Conservation (phyloP, 2,113 vertebrate genomes). For the Cromileptes altivelis region DNA sequence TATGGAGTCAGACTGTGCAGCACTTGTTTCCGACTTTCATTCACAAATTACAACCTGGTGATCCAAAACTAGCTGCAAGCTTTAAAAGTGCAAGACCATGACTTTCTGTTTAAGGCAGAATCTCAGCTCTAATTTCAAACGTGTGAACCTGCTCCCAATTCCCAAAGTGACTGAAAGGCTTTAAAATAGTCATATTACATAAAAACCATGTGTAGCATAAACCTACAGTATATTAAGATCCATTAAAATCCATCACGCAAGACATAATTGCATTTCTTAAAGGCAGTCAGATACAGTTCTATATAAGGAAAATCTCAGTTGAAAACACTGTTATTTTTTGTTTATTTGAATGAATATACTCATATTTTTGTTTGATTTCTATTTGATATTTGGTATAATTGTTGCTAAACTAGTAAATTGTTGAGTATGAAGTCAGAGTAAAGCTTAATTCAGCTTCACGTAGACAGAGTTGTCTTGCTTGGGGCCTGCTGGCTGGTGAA, state of each 20-base stretch:
- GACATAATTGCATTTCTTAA: neutral
- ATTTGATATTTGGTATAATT: neutral
- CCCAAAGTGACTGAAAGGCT: neutral
- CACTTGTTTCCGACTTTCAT: too few species aligned
- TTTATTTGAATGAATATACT: neutral
- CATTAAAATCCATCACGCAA: neutral
- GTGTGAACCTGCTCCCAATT: neutral
- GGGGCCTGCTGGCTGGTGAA: neutral
- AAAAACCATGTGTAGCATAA: neutral
- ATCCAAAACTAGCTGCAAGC: neutral
- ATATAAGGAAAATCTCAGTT: neutral
- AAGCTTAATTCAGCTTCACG: constrained; percentile 5
- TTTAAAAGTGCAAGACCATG: neutral
- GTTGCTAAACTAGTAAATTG: neutral
- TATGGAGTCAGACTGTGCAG: too few species aligned
- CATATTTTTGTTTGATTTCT: neutral
- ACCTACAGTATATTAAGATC: neutral
- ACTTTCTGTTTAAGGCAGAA: neutral
- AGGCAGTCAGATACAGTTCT: neutral
- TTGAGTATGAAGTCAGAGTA: neutral
- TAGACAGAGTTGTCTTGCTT: neutral
- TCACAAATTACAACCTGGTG: neutral
- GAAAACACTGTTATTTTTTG: neutral
- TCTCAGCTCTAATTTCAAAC: neutral
- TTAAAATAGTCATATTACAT: neutral